Percentiles rank a stretch among this genome's conserved stretches.
These are phyloP conservation scores for Gasterosteus nipponicus DNA, from an alignment of 2,113 vertebrate species.

Conservation along the genomic window DNA sequence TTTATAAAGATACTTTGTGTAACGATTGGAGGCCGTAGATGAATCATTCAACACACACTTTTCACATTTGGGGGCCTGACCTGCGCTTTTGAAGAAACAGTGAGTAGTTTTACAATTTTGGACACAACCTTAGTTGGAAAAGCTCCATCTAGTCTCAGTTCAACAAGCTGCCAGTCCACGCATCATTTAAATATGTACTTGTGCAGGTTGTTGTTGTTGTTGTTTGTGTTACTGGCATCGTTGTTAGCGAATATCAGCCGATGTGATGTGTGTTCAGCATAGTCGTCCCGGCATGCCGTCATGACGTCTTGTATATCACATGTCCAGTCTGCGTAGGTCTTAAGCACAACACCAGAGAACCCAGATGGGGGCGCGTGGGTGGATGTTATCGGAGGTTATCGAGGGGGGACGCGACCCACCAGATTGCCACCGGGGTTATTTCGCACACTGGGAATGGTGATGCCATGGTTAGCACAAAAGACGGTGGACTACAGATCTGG, in stretches of 20 bases:
- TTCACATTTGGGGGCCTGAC: background rate
- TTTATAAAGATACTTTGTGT: background rate
- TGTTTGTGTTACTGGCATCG: background rate
- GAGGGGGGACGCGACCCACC: background rate
- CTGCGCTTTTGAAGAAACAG: background rate
- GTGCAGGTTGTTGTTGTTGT: background rate
- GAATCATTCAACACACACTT: background rate
- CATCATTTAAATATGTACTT: background rate
- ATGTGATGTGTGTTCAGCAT: background rate
- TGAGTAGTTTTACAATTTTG: constrained; percentile 6
- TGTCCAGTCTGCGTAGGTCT: background rate
- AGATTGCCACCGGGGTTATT: background rate
- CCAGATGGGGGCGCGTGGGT: background rate
- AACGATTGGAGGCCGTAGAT: background rate
- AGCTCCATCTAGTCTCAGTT: constrained; percentile 5
- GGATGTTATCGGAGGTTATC: background rate
- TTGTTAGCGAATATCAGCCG: background rate
- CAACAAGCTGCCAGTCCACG: background rate
- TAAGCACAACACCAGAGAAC: background rate
- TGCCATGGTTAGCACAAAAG: background rate
- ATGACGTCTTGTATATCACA: background rate
- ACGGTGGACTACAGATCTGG: background rate
- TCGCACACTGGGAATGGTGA: background rate
- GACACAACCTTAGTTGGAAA: constrained; percentile 15
- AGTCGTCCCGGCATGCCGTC: background rate